Base-by-base conservation (phyloP, 2,888 invertebrate species). In the Noctua janthina region DNA sequence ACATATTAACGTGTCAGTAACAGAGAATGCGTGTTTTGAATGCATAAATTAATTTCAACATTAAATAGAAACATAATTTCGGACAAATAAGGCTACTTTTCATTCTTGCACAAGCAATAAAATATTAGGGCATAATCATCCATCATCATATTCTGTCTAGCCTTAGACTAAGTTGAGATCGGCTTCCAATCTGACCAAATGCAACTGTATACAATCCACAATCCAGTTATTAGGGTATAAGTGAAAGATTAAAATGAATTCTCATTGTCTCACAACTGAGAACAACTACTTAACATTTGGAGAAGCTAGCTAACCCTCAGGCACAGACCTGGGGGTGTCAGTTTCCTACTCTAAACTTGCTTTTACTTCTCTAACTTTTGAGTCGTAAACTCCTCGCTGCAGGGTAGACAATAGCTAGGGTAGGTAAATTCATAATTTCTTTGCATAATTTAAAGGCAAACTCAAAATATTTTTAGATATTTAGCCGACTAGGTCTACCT, bases 281-380 rank as follows among this genome's bases (percentile, higher is more conserved):
- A 66, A 64, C 23, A 70, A 59, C 7, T 23, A 62, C n/a, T 20
- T 39, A 49, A 51, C 71, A 35, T 49, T 54, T 59, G 15, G 20
- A n/a, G 15, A 43, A 62, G n/a, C 49, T 20, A 59, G 59, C 49
- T 51, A n/a, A 71, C 17, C n/a, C 54, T 20, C 39, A 13, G 54
- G 62, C n/a, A 59, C 29, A 20, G 39, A 39, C 15, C 13, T 62
- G 43, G 20, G 49, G 15, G 49, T 70, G 73, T 74, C 70, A 62
- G 79, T 71, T 81, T 20, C 20, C 5, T 20, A 39, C 11, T 49
- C n/a, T 20, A 67, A 74, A 71, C 74, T 83, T 71, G 46, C 35
- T 49, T 49, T 49, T 74, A 62, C 46, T 74, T 84, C 46, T 71
- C n/a, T 20, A 59, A 74, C 62, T 71, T 70, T 23, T 29, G 81